Evolutionary conservation across 2,888 invertebrate genomes (phyloP).

Genomic region (Tetramorium bicarinatum): DNA sequence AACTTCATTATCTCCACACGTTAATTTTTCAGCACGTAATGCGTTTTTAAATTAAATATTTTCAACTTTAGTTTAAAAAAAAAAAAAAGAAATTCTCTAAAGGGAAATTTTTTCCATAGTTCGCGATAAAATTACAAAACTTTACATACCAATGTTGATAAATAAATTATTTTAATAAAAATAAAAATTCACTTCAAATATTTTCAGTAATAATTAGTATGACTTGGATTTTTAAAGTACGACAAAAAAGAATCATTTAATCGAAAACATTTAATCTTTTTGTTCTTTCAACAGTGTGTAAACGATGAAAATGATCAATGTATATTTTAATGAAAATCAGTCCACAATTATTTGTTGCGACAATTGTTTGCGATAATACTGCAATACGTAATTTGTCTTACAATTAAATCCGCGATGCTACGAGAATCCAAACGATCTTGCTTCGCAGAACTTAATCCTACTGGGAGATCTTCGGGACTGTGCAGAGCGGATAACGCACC

Average conservation of each 20-base stretch:
- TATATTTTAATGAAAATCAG: constrained; percentile 54
- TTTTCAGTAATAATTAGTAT: not conserved
- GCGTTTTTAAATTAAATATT: not conserved
- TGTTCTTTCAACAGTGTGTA: not conserved
- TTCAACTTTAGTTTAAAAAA: not conserved
- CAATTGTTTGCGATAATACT: constrained; percentile 32
- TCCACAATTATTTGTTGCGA: constrained; percentile 55
- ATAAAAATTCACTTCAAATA: not conserved
- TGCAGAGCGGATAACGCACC: constrained; percentile 40
- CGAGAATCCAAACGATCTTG: constrained; percentile 45
- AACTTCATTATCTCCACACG: not conserved
- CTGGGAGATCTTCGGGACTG: constrained; percentile 66
- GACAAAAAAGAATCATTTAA: not conserved
- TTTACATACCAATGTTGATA: not conserved
- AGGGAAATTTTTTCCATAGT: not conserved
- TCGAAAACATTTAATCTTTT: not conserved
- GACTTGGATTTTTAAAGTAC: not conserved
- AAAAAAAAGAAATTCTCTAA: not conserved
- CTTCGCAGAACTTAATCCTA: constrained; percentile 66
- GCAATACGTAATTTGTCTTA: constrained; percentile 43
- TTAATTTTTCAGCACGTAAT: not conserved
- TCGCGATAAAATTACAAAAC: not conserved
- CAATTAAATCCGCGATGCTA: constrained; percentile 34
- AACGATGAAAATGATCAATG: not conserved
- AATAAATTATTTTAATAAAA: not conserved